phyloP scores from a whole-genome alignment of 1,140 invertebrate species.

The Helicorthomorpha holstii region DNA sequence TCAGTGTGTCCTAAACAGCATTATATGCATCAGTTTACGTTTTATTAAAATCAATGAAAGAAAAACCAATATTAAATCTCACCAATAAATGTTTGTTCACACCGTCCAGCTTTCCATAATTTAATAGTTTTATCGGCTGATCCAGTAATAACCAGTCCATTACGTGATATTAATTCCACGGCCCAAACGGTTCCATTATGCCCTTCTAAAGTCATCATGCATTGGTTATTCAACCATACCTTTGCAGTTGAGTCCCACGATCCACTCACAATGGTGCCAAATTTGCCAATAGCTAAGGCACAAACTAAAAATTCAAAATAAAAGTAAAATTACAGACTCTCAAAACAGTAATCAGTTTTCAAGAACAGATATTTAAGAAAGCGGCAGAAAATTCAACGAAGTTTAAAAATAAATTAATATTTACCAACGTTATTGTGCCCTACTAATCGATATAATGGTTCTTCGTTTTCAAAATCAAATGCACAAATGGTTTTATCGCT shows the following conservation, averaged over 20 bases:
- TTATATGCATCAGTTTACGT: not conserved
- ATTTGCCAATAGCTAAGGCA: conserved; percentile 37
- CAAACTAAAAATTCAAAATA: conserved; percentile 37
- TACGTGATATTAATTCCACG: conserved; percentile 39
- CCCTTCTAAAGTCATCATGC: conserved; percentile 41
- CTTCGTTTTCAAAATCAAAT: conserved; percentile 40
- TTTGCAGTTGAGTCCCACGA: conserved; percentile 81
- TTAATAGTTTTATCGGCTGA: conserved; percentile 82
- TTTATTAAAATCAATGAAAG: no score
- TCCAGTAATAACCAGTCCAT: conserved; percentile 52
- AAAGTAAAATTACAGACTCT: conserved; percentile 4
- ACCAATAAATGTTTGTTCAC: conserved; percentile 27
- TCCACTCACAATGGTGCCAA: conserved; percentile 48
- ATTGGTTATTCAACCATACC: conserved; percentile 46
- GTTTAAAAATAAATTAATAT: not conserved
- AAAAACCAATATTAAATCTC: conserved; percentile 1
- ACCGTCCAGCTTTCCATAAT: conserved; percentile 46
- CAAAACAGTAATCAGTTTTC: not conserved
- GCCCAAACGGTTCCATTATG: conserved; percentile 79
- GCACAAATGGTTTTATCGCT: conserved; percentile 69
- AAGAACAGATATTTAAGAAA: not conserved
- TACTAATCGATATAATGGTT: conserved; percentile 40
- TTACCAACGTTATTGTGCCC: conserved; percentile 61
- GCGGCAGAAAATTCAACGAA: not conserved
- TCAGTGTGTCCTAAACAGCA: conserved; percentile 57